These are phyloP conservation scores for Enteromius unitaeniatus DNA, from an alignment of 2,797 vertebrate genomes.

Conservation along the genomic window DNA sequence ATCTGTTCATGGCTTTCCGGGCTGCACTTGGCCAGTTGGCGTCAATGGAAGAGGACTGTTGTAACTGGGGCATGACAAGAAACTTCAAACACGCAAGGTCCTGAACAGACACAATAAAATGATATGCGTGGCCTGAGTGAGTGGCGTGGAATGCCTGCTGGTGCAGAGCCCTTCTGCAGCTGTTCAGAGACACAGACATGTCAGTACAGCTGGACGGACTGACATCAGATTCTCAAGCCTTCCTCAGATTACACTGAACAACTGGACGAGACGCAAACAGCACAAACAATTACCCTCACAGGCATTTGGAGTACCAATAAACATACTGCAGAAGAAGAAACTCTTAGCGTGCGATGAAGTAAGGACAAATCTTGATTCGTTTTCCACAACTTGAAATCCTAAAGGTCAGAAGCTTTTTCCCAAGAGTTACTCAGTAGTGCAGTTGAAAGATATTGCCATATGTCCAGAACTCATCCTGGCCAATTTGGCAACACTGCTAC, in stretches of 20 bases:
- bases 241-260: slow-evolving; percentile 56
- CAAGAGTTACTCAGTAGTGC: neutral
- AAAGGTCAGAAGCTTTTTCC: slow-evolving; percentile 13
- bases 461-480: slow-evolving; percentile 7
- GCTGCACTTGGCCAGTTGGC: slow-evolving; percentile 38
- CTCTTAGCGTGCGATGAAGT: neutral
- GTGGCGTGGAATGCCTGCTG: slow-evolving; percentile 22
- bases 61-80: slow-evolving; percentile 35
- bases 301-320: slow-evolving; percentile 21
- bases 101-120: slow-evolving; percentile 65
- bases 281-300: slow-evolving; percentile 14
- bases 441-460: neutral
- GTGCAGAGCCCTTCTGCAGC: slow-evolving; percentile 55
- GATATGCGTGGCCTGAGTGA: slow-evolving; percentile 56
- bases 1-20: slow-evolving; percentile 27
- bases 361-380: neutral
- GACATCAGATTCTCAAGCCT: slow-evolving; percentile 55
- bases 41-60: slow-evolving; percentile 35
- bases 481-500: slow-evolving; percentile 1
- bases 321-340: neutral
- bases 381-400: slow-evolving; percentile 9
- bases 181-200: slow-evolving; percentile 59
- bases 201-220: slow-evolving; percentile 59
- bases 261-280: slow-evolving; percentile 47
- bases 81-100: slow-evolving; percentile 59